phyloP scores from a whole-genome alignment of 2,888 invertebrate species.

The Onchidella celtica region DNA sequence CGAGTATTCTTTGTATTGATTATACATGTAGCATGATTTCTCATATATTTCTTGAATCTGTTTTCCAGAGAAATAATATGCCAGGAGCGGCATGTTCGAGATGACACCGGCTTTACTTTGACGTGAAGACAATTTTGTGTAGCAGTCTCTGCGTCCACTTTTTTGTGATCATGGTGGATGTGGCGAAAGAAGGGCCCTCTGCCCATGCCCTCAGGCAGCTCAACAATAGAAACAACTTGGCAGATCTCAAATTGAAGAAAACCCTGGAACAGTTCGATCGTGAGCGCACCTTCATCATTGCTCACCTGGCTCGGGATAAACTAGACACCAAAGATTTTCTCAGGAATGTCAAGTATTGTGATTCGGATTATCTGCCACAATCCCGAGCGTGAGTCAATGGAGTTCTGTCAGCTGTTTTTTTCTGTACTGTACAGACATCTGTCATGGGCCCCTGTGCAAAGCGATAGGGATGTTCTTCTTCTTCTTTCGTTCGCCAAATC shows the following conservation, averaged over 20 bases:
- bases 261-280: slow-evolving; percentile 58
- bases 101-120: no score
- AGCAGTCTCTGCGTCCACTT: no score
- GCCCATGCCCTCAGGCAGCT: slow-evolving; percentile 60
- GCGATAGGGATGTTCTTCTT: no score
- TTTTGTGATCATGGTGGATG: background rate
- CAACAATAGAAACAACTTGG: slow-evolving; percentile 69
- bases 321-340: slow-evolving; percentile 65
- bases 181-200: slow-evolving; percentile 54
- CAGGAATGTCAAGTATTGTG: slow-evolving; percentile 60
- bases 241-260: slow-evolving; percentile 59
- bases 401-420: background rate
- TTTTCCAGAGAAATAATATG: no score
- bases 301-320: slow-evolving; percentile 59
- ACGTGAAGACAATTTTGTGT: no score
- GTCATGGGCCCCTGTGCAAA: no score
- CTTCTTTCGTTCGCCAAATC: no score
- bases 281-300: slow-evolving; percentile 59
- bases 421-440: no score
- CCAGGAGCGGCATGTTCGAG: no score
- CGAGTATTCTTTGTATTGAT: no score
- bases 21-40: no score
- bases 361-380: slow-evolving; percentile 77
- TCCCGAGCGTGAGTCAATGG: slow-evolving; percentile 50
- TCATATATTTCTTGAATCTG: no score